Evolutionary conservation across 2,888 invertebrate species (phyloP).

Genomic region (Monochamus alternatus): DNA sequence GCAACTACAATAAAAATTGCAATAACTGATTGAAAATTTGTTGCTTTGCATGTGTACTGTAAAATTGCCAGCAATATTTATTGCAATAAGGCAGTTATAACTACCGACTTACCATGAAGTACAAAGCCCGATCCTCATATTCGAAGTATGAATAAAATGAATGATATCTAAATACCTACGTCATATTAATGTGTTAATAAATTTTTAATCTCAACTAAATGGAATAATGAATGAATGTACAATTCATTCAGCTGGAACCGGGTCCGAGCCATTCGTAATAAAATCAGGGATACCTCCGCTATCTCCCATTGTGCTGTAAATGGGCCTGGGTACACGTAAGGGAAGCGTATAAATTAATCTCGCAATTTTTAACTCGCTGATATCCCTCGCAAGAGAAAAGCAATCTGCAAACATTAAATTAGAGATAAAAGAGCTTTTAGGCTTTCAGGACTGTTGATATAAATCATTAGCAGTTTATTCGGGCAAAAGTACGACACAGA

Average conservation of each 20-base stretch:
- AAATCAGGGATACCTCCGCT: background rate
- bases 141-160: too few relatives aligned
- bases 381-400: conserved; percentile 11
- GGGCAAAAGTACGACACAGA: conserved; percentile 18
- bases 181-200: background rate
- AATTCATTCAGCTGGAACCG: background rate
- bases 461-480: conserved; percentile 32
- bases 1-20: too few relatives aligned
- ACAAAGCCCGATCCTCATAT: too few relatives aligned
- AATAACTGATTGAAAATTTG: too few relatives aligned
- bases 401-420: conserved; percentile 28
- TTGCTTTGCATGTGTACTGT: too few relatives aligned
- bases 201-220: background rate
- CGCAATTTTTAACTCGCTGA: background rate
- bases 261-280: background rate
- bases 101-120: too few relatives aligned
- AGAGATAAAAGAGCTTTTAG: conserved; percentile 28
- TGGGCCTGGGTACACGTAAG: background rate
- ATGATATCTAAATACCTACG: too few relatives aligned
- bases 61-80: too few relatives aligned
- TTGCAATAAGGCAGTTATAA: too few relatives aligned
- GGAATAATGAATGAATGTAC: background rate
- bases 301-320: background rate
- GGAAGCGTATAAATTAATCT: background rate
- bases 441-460: conserved; percentile 29